Evolutionary conservation across 2,888 invertebrate species (phyloP), one percentile per base, ranked within the genome.

Genomic region (Megamerina dolium): DNA sequence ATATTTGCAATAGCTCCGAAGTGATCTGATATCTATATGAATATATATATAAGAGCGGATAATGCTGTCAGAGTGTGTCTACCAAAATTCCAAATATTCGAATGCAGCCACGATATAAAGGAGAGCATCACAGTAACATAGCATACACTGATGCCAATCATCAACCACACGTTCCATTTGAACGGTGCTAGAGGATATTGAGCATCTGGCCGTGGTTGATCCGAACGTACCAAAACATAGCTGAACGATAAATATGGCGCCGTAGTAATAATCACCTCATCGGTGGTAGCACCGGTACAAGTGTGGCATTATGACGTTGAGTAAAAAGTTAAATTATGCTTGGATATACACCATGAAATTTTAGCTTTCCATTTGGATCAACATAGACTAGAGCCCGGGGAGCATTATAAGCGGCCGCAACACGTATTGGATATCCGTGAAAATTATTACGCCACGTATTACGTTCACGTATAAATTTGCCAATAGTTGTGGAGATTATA

Each of bases 271-370:
- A n/a, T n/a, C n/a, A n/a, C n/a, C n/a, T n/a, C n/a, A n/a, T n/a
- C n/a, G 37, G 23, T 4, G 2, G 17, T 18, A 5, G n/a, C 9
- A 34, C 16, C 2, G 23, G 33, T 2, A 43, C 30, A 3, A 50
- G 20, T 1, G 41, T 23, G 34, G 43, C 46, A 39, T 53, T 53
- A 23, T 45, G 44, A 2, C 33, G 33, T 5, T 27, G 2, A 2
- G 32, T 38, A 41, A 53, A 53, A 1, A 47, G 17, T 8, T 36
- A 12, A 17, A 51, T 14, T 9, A 40, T 14, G 0, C 21, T 34
- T 30, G 46, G 48, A 30, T 43, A 40, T 21, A 31, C 32, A 16
- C 53, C 53, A 3, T 32, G 39, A 4, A 46, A 17, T 4, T 27
- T n/a, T 8, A 48, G n/a, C 4, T 17, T 13, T 1, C 34, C 16